Percentiles rank a stretch among this genome's conserved stretches.
Conservation (phyloP, 2,888 invertebrate species). For the Tholera decimalis region DNA sequence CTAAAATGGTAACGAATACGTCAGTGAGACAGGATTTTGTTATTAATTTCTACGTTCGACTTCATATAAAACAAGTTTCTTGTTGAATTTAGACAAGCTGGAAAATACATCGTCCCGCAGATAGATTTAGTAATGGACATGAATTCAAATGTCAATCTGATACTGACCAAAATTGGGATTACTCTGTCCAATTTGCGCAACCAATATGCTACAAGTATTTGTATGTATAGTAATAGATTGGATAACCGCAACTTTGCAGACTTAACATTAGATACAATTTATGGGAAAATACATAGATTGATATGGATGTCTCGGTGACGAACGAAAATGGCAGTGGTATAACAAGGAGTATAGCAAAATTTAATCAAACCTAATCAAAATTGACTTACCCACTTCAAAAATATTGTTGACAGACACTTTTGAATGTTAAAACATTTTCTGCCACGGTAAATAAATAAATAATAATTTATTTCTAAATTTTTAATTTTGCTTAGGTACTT, state of each 20-base stretch:
- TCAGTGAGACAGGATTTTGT: not conserved
- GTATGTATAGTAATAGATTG: not conserved
- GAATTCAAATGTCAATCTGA: constrained; percentile 16
- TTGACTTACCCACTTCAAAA: no score
- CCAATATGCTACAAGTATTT: constrained; percentile 10
- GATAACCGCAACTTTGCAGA: not conserved
- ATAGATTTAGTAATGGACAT: constrained; percentile 18
- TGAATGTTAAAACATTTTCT: no score
- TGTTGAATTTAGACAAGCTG: not conserved
- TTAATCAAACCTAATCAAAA: no score
- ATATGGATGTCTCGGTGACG: not conserved
- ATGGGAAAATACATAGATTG: not conserved
- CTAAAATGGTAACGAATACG: not conserved
- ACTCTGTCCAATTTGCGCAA: constrained; percentile 21
- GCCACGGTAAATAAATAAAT: no score
- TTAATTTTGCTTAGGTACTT: no score
- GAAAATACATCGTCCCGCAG: not conserved
- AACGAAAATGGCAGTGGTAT: not conserved
- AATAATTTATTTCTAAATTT: no score
- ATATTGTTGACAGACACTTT: no score
- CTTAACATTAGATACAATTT: not conserved
- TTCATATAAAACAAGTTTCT: not conserved
- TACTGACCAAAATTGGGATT: constrained; percentile 25
- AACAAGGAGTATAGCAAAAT: no score
- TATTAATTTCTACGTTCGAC: not conserved